Base-by-base conservation (phyloP, 2,888 invertebrate species). In the Oligia fasciuncula region DNA sequence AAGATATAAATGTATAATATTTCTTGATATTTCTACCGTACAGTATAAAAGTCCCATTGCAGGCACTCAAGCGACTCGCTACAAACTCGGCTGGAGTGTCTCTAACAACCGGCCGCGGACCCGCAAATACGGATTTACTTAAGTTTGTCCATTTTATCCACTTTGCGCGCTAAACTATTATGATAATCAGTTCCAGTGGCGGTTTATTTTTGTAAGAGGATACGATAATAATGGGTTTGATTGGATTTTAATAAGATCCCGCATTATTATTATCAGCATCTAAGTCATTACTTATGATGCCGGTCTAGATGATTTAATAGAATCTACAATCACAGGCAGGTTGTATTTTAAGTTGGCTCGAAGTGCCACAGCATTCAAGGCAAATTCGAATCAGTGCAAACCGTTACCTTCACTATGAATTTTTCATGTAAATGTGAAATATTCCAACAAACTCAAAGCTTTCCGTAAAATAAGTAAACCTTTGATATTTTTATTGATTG, bases 71-170 rank as follows among this genome's bases (percentile, higher is more conserved):
- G 88, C 83, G 89, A 82, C 84, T 86, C 82, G 77, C 85, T 76
- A 86, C 90, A 87, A 92, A 92, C 93, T 93, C 91, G 92, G 92
- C 93, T 91, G 91, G 91, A 95, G 95, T 94, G 94, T 91, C 93
- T 90, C 89, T 91, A 92, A 91, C 92, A 91, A 92, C 90, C 91
- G 90, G 69, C 91, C 92, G 90, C 85, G 80, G 76, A 65, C 57
- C 88, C 88, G 88, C 92, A 94, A 96, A 96, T 96, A 95, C 95
- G 96, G 96, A 95, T 95, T 96, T 95, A 94, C 93, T 95, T 94
- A 94, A 92, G 93, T 94, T 92, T 90, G 85, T 90, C 87, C 88
- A 88, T 91, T 90, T 89, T 82, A 80, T 89, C 86, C 83, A 88
- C 87, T 91, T 88, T 87, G 79, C 83, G 86, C 83, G 74, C 87